Conservation (phyloP, 2,797 vertebrate species). For the Rallus crepitans region DNA sequence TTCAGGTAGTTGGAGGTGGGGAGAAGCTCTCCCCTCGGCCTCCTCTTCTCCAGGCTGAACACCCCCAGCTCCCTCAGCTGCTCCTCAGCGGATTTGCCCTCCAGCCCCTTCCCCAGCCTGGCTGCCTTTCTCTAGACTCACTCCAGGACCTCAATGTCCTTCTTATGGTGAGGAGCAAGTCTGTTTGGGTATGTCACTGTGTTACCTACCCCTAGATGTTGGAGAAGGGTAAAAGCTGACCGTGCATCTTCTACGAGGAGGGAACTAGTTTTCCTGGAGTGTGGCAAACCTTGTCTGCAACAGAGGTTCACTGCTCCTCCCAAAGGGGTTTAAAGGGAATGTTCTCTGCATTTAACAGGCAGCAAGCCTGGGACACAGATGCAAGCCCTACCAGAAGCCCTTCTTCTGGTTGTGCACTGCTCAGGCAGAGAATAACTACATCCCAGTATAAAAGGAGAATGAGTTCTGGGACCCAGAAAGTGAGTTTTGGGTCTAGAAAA, state of each 20-base stretch:
- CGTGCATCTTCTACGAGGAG: fast-evolving
- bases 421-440: not conserved
- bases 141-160: too few relatives aligned
- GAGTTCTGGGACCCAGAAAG: not conserved
- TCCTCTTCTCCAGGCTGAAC: too few relatives aligned
- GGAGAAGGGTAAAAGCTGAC: too few relatives aligned
- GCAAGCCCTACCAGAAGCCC: not conserved
- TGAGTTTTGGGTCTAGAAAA: not conserved
- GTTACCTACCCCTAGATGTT: too few relatives aligned
- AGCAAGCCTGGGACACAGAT: not conserved
- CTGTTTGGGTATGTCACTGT: too few relatives aligned
- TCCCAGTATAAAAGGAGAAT: not conserved
- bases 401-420: not conserved
- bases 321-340: not conserved
- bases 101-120: too few relatives aligned
- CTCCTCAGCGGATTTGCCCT: too few relatives aligned
- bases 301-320: not conserved
- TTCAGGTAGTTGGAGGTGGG: too few relatives aligned
- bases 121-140: too few relatives aligned
- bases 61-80: too few relatives aligned
- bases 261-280: not conserved
- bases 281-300: not conserved
- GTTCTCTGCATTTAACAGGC: not conserved
- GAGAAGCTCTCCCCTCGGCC: too few relatives aligned
- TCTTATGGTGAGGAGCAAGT: not conserved